Base-by-base conservation (phyloP, 1,140 invertebrate genomes). In the Zaprionus kolodkinae region DNA sequence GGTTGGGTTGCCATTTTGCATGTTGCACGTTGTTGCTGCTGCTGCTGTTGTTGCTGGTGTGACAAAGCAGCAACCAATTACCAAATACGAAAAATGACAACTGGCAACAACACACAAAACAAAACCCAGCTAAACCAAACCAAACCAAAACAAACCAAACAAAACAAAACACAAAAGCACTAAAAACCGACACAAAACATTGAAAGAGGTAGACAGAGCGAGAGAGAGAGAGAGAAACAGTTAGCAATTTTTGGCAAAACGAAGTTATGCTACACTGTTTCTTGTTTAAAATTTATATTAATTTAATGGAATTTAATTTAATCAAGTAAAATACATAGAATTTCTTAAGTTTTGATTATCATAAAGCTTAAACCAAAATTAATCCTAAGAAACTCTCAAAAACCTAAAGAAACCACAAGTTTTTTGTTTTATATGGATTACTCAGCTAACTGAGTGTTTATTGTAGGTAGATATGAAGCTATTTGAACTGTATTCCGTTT, bases 41-140 rank as follows among this genome's bases (percentile, higher is more conserved):
- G 62, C 1, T 64, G 65, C 7, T 73, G 40, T 25, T 71, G 61
- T n/a, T 65, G 60, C 48, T 74, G 73, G 81, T 84, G 75, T 88
- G 84, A 88, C 84, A 87, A 87, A 87, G 84, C 83, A 87, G 84
- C 85, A 78, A 88, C 84, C 84, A 88, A 88, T 88, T 88, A 88
- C 84, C 84, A 89, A 88, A 88, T 88, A 84, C 84, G 74, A 88
- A 88, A 87, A 81, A 88, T 87, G 84, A 88, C 80, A 87, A 88
- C 77, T 87, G 79, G 80, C 79, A 80, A 88, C 82, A 82, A 73
- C 63, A 71, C 48, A 74, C 50, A 56, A 61, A 48, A 72, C 27
- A 55, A 52, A 74, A 59, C 36, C 40, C n/a, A 57, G 36, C 52
- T 36, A 57, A 65, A 74, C 69, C 21, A 63, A 71, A 38, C 17